Evolutionary conservation across 2,113 vertebrate species (phyloP).

Genomic region (Papio anubis): DNA sequence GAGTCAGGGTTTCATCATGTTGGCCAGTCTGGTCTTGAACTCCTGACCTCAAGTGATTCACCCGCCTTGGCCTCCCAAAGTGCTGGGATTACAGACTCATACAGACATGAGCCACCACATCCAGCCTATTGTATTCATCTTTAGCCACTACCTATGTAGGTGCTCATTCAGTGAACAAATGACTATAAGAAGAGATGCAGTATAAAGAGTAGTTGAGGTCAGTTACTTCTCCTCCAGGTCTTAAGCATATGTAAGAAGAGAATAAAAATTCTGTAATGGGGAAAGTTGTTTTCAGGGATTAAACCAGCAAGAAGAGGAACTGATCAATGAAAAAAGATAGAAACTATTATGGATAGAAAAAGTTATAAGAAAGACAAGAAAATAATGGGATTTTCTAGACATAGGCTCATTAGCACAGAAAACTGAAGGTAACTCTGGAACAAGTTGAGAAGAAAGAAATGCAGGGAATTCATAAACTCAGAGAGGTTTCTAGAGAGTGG

Average conservation of each 20-base stretch:
- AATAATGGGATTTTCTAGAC: neutral
- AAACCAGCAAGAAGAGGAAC: neutral
- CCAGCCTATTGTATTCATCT: too few relatives aligned
- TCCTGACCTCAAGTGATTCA: too few relatives aligned
- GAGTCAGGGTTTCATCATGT: too few relatives aligned
- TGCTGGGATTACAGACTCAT: too few relatives aligned
- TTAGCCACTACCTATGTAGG: neutral
- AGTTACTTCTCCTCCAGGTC: neutral
- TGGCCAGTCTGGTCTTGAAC: too few relatives aligned
- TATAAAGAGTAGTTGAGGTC: neutral
- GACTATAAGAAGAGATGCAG: neutral
- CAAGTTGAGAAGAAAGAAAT: neutral
- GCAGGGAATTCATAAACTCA: neutral
- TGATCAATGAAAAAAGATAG: neutral
- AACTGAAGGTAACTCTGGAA: neutral
- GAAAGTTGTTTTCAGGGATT: neutral
- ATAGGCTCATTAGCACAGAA: neutral
- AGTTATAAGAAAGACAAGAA: neutral
- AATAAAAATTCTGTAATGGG: neutral
- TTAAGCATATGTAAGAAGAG: neutral
- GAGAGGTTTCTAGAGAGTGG: neutral
- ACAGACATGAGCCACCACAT: too few relatives aligned
- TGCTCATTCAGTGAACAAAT: neutral
- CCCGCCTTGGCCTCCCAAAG: too few relatives aligned
- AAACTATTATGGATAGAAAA: neutral